phyloP scores from a whole-genome alignment of 2,113 vertebrate genomes.

The cat (Felis catus) region DNA sequence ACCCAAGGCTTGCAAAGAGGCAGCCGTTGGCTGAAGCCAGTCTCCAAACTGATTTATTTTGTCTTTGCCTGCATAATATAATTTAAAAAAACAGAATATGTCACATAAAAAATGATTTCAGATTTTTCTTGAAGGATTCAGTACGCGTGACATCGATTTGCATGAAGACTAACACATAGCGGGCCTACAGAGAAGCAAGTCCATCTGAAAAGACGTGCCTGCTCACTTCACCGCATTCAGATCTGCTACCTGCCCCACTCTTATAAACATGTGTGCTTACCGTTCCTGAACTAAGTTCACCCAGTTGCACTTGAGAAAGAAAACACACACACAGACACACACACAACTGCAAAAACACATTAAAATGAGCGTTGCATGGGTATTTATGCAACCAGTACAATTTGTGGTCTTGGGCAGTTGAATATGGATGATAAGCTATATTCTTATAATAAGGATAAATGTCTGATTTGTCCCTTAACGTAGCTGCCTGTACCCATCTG shows the following conservation, averaged over 20 bases:
- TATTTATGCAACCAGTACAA: background rate
- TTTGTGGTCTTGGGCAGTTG: background rate
- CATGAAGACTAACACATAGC: background rate
- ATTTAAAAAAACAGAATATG: background rate
- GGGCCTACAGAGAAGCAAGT: fast-evolving
- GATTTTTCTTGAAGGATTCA: background rate
- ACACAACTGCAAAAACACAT: background rate
- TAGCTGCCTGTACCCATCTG: background rate
- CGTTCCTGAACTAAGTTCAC: background rate
- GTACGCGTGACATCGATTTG: background rate
- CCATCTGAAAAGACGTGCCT: background rate
- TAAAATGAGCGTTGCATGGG: background rate
- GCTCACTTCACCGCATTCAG: background rate
- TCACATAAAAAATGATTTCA: background rate
- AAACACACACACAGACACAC: background rate
- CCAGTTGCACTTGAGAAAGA: background rate
- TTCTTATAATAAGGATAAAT: background rate
- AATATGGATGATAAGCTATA: background rate
- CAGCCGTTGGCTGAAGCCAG: background rate
- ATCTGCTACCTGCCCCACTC: background rate
- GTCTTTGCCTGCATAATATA: background rate
- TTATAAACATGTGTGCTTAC: background rate
- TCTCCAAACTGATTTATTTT: background rate
- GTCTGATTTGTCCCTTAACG: background rate
- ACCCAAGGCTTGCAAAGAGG: background rate